Evolutionary conservation across 2,888 invertebrate species (phyloP), one percentile per base, ranked within the genome.

Genomic region (Anorthoa munda): DNA sequence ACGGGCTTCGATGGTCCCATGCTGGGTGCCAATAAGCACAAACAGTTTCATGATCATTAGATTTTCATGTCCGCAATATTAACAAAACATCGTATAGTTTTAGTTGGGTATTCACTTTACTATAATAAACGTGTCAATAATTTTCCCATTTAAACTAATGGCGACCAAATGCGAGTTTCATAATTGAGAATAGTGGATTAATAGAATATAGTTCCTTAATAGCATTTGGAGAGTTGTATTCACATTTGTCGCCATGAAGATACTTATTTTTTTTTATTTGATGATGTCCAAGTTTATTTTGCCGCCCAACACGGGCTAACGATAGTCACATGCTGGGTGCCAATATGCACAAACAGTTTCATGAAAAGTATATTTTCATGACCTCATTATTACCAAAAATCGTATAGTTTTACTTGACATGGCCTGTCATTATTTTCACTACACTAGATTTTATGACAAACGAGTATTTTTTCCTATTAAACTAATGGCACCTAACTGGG

Each of bases 1-100:
- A 48, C 18, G n/a, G 59, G 53, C 2, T 3, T 4, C 0, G 0
- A 51, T 39, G 45, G 3, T 53, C 45, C 21, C 69, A 55, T 21
- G 45, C 17, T 58, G 75, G 53, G 61, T 21, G 71, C 23, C 61
- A 70, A n/a, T 23, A 26, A 77, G 15, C 2, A 7, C 26, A 31
- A 23, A 23, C 0, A 12, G 4, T 21, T 55, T 51, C 13, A n/a
- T 9, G 9, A 51, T 31, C 15, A 26, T 50, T 18, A 17, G 5
- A 26, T 5, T 18, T n/a, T 13, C 7, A n/a, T n/a, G 21, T n/a
- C 12, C 15, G 11, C 3, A 18, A 0, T 66, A 21, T 31, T 18
- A 66, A 45, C 0, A 31, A 18, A 55, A 2, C 15, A 26, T 18
- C 11, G 39, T 23, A 2, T 11, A 68, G 39, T 11, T 69, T n/a